Percentiles rank a stretch among this genome's conserved stretches.
These are phyloP conservation scores for Tyrannus savana DNA, from an alignment of 2,113 vertebrate genomes.

Conservation along the genomic window DNA sequence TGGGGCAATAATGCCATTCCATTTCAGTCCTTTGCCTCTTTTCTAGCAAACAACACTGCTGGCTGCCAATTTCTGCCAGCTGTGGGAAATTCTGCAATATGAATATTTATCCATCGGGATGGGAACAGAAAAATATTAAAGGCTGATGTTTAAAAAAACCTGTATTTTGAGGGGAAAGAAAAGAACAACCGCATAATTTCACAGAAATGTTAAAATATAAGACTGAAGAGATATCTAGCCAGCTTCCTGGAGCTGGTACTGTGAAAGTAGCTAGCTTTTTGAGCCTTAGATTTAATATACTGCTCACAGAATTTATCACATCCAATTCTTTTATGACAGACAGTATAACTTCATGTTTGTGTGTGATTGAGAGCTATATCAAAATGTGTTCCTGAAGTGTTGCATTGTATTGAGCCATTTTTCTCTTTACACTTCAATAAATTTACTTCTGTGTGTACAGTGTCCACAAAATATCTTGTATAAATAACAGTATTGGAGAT, in stretches of 20 bases:
- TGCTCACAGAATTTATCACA: conserved; percentile 43
- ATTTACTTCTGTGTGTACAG: not conserved
- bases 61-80: not conserved
- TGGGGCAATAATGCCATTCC: not conserved
- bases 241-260: conserved; percentile 15
- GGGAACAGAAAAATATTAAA: not conserved
- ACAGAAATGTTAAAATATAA: conserved; percentile 30
- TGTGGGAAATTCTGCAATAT: not conserved
- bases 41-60: not conserved
- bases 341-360: conserved; percentile 57
- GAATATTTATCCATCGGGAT: not conserved
- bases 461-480: conserved; percentile 3
- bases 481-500: not conserved
- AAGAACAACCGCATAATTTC: not conserved
- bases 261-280: conserved; percentile 6
- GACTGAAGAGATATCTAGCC: conserved; percentile 13
- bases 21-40: not conserved
- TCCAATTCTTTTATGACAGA: conserved; percentile 64
- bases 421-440: conserved; percentile 42
- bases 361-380: conserved; percentile 41
- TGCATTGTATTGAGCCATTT: conserved; percentile 38
- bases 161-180: conserved; percentile 14
- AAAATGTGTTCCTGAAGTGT: conserved; percentile 20
- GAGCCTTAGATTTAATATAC: conserved; percentile 33
- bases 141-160: not conserved